Conservation (phyloP, 2,797 vertebrate genomes). For the Acrossocheilus wenchowensis region DNA sequence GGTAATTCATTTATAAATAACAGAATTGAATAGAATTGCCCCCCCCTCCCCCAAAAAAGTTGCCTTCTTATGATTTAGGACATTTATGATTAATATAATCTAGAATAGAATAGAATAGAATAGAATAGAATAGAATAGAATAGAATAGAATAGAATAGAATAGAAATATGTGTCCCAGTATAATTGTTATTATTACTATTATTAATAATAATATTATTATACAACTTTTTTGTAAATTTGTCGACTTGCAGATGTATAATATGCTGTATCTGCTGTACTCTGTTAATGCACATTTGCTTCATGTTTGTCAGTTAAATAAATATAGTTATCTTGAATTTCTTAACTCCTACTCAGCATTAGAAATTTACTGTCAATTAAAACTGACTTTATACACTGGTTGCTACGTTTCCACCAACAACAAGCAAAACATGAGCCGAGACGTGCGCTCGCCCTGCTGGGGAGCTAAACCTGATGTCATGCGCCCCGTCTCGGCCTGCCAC, state of each 20-base stretch:
- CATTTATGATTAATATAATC: too few relatives aligned
- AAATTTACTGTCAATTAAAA: conserved; percentile 66
- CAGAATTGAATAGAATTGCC: too few relatives aligned
- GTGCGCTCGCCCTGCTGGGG: conserved; percentile 35
- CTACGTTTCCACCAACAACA: conserved; percentile 47
- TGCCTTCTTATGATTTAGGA: too few relatives aligned
- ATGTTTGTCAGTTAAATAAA: neutral
- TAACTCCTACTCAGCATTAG: conserved; percentile 42
- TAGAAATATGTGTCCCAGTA: too few relatives aligned
- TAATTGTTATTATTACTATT: too few relatives aligned
- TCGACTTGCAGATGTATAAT: neutral
- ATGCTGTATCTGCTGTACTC: neutral
- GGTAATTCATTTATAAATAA: too few relatives aligned
- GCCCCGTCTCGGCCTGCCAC: conserved; percentile 35
- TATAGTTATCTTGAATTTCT: conserved; percentile 38
- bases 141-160: too few relatives aligned
- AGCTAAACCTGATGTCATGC: conserved; percentile 57
- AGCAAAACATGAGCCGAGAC: conserved; percentile 48
- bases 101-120: too few relatives aligned
- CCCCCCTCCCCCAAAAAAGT: too few relatives aligned
- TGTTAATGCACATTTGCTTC: neutral
- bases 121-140: too few relatives aligned
- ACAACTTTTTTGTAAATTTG: too few relatives aligned
- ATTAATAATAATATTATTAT: too few relatives aligned
- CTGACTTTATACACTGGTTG: conserved; percentile 50